Conservation (phyloP, 2,888 invertebrate genomes). For the Tipula lateralis region DNA sequence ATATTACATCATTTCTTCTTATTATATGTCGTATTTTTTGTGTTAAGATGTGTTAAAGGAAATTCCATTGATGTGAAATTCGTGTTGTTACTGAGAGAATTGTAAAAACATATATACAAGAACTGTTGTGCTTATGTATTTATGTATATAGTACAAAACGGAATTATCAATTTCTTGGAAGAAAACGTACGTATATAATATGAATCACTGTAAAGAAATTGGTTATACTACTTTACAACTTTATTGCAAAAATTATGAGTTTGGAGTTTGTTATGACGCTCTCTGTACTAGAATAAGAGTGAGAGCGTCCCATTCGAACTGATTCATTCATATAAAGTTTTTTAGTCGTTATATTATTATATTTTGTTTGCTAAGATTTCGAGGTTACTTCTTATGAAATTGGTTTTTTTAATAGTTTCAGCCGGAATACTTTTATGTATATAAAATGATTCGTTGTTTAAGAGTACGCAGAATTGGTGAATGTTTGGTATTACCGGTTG, state of each 20-base stretch:
- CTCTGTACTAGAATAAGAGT: not conserved
- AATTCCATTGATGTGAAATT: not conserved
- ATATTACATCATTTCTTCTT: conserved; percentile 5
- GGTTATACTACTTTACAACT: not conserved
- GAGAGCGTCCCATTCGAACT: not conserved
- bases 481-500: not conserved
- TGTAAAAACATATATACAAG: too few relatives aligned
- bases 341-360: not conserved
- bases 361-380: not conserved
- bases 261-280: not conserved
- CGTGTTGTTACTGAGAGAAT: not conserved
- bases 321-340: not conserved
- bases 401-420: not conserved
- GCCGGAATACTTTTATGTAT: not conserved
- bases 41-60: not conserved
- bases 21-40: not conserved
- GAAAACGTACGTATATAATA: not conserved
- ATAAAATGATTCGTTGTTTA: not conserved
- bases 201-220: not conserved
- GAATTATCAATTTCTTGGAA: not conserved
- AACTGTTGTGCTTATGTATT: not conserved
- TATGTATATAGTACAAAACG: not conserved
- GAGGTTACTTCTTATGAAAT: not conserved
- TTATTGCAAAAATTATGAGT: not conserved
- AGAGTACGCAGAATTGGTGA: not conserved